These are phyloP conservation scores for Cyclophora punctaria DNA, from an alignment of 2,888 invertebrate species.

Conservation along the genomic window DNA sequence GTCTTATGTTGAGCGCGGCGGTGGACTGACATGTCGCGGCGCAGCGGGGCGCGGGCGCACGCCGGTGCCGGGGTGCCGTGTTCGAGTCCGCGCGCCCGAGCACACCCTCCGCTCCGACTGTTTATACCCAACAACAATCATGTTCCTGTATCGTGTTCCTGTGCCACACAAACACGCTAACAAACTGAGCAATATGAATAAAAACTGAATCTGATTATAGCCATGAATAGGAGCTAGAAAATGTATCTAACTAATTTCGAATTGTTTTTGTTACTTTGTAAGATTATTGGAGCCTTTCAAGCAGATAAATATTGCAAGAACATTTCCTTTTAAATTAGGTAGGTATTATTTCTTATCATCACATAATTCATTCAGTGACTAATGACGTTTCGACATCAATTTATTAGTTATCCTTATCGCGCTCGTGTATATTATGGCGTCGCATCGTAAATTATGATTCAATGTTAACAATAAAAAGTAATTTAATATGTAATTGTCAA, in stretches of 20 bases:
- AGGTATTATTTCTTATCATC: conserved; percentile 46
- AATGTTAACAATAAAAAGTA: conserved; percentile 30
- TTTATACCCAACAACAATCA: not conserved
- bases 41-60: conserved; percentile 49
- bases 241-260: no score
- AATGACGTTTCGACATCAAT: conserved; percentile 54
- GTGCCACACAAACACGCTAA: conserved; percentile 11
- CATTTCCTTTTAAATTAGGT: conserved; percentile 16
- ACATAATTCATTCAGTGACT: conserved; percentile 42
- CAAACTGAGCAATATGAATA: no score
- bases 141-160: not conserved
- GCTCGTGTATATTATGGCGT: conserved; percentile 28
- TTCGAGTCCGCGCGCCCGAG: not conserved
- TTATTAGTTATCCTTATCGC: conserved; percentile 31
- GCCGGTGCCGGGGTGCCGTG: conserved; percentile 8
- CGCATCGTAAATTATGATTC: conserved; percentile 32
- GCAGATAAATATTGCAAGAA: no score
- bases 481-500: conserved; percentile 35
- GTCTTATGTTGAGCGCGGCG: conserved; percentile 54
- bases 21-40: conserved; percentile 57
- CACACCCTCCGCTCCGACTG: conserved; percentile 4
- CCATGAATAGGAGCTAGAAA: no score
- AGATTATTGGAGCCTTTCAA: no score
- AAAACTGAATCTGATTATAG: no score
- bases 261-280: no score